A percentile compares a stretch with the other conserved stretches of the same genome.
Conservation (phyloP, 1,140 invertebrate species). For the Phymastichus coffea region DNA sequence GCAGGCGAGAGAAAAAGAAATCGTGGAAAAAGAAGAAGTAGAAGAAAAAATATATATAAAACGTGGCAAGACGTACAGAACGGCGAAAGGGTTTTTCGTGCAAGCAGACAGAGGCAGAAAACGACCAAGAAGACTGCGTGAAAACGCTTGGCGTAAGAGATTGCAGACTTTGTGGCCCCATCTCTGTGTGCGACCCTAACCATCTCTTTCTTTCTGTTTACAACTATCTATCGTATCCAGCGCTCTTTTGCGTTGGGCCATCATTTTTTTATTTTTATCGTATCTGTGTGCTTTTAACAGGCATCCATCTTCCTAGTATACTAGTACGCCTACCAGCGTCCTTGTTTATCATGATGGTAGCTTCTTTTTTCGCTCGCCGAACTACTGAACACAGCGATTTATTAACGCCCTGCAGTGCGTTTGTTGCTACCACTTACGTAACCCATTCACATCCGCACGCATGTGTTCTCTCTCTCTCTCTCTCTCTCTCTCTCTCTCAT, state of each 20-base stretch:
- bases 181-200: not conserved
- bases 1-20: not conserved
- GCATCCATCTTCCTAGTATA: no score
- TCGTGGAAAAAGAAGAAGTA: not conserved
- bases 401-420: constrained; percentile 17
- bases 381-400: constrained; percentile 11
- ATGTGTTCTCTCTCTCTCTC: not conserved
- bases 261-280: no score
- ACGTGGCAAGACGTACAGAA: not conserved
- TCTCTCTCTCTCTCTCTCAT: not conserved
- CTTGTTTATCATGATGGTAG: no score
- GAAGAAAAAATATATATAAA: not conserved
- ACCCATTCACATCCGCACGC: constrained; percentile 11
- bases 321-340: no score
- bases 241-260: no score
- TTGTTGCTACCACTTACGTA: constrained; percentile 18
- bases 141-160: not conserved
- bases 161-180: not conserved
- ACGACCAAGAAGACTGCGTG: not conserved
- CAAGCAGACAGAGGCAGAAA: not conserved
- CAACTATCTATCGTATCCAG: not conserved
- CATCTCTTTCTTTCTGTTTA: not conserved
- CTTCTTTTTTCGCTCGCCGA: constrained; percentile 17
- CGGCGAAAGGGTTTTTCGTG: not conserved
- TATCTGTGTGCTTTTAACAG: no score